Evolutionary conservation across 2,797 vertebrate genomes (phyloP), one percentile per base, ranked within the genome.

Genomic region (Sebastes kiyomatsui): DNA sequence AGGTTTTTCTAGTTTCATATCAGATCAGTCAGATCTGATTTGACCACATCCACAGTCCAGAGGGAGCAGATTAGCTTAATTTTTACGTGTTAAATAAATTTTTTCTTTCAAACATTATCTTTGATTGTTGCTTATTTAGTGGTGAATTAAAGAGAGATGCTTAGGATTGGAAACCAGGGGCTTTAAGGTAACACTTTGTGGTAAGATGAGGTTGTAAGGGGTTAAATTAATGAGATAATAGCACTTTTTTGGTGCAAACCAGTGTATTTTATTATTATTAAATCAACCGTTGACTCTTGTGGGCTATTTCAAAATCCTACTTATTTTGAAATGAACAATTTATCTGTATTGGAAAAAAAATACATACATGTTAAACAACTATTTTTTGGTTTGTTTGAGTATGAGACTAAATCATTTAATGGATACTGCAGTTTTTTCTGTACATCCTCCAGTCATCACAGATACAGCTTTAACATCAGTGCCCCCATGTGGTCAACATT

Each of bases 401-500:
- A 3, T 25, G 6, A 38, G 42, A 8, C 3, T 2, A 38, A 32
- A 27, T 68, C 0, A 8, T 72, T 52, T 55, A 8, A 38, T 61
- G 20, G 22, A 58, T n/a, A 8, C 12, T 64, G 49, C 42, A 25
- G 28, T 60, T 58, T 30, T 13, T 28, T 80, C 16, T 80, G 20
- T 27, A 10, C 42, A 22, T 22, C n/a, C 25, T 77, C 60, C 23
- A 30, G 16, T 54, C 32, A 30, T 49, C 65, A 28, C 16, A 1
- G 1, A 4, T 9, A 28, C 28, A 56, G 42, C 61, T 79, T 54
- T 38, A 65, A 65, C 76, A 70, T 72, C 33, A 85, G 72, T 42
- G 79, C 81, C 88, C 72, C 33, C 89, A 4, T 79, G 89, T 92
- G 89, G 82, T 49, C 35, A 30, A n/a, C 16, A 22, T 11, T 20